A percentile compares a stretch with the other conserved stretches of the same genome.
Conservation (phyloP, 2,797 vertebrate genomes). For the Cacajao melanocephalus region DNA sequence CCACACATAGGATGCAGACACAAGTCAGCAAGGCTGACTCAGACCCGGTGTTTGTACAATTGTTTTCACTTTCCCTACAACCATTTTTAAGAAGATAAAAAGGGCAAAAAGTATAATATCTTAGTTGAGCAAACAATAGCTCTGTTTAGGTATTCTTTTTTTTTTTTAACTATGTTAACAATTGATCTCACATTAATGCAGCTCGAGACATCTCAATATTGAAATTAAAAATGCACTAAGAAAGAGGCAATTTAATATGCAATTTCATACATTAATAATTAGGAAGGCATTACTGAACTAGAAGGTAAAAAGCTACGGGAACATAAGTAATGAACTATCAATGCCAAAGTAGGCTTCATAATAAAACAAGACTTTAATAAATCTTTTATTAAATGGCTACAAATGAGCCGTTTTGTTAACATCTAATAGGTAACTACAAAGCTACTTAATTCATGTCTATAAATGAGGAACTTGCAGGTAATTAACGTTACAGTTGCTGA, state of each 20-base stretch:
- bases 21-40: neutral
- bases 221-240: conserved; percentile 73
- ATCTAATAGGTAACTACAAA: conserved; percentile 67
- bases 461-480: conserved; percentile 24
- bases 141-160: neutral
- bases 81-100: neutral
- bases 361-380: conserved; percentile 71
- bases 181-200: conserved; percentile 59
- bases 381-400: conserved; percentile 76
- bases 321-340: conserved; percentile 63
- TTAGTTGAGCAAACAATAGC: neutral
- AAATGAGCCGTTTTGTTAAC: conserved; percentile 56
- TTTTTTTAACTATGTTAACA: conserved; percentile 15
- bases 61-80: neutral
- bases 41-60: neutral
- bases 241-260: conserved; percentile 67
- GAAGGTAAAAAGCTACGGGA: conserved; percentile 69
- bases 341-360: conserved; percentile 56
- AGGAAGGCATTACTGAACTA: conserved; percentile 59
- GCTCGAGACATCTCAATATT: conserved; percentile 45
- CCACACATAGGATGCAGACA: too few species aligned
- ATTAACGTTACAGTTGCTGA: conserved; percentile 46
- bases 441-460: conserved; percentile 49
- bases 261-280: conserved; percentile 79
- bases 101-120: neutral